A percentile compares a stretch with the other conserved stretches of the same genome.
These are phyloP conservation scores for Drosophila rellima DNA, from an alignment of 2,888 invertebrate genomes.

Conservation along the genomic window DNA sequence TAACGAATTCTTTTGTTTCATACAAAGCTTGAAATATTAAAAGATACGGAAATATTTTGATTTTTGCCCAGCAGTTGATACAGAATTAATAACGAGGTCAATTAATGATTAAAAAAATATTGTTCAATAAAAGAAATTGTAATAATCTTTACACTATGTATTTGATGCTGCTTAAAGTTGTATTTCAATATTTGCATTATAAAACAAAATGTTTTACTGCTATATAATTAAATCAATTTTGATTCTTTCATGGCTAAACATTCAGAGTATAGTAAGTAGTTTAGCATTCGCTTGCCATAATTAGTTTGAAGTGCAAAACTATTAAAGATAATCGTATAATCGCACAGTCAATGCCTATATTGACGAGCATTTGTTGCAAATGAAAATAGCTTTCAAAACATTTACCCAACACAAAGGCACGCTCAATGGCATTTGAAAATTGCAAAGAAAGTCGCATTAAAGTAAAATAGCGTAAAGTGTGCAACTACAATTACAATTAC, in stretches of 20 bases:
- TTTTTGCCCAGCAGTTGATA: not conserved
- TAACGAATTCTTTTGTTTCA: not conserved
- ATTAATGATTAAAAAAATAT: no score
- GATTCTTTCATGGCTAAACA: not conserved
- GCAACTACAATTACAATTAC: constrained; percentile 72
- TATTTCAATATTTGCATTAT: not conserved
- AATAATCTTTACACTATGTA: no score
- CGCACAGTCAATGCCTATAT: constrained; percentile 23
- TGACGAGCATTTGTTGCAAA: constrained; percentile 52
- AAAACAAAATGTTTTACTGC: not conserved
- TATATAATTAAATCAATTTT: not conserved
- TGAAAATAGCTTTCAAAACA: constrained; percentile 72
- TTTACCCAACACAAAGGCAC: constrained; percentile 65
- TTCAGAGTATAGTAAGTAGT: no score
- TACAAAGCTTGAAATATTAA: no score
- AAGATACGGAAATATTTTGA: no score
- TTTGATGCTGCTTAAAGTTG: not conserved
- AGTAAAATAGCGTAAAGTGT: constrained; percentile 76
- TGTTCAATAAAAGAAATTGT: no score
- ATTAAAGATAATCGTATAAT: constrained; percentile 15
- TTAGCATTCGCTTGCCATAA: not conserved
- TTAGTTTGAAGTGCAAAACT: constrained; percentile 15
- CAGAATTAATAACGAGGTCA: not conserved
- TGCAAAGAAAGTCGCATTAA: constrained; percentile 65
- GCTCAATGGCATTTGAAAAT: constrained; percentile 57